Conservation (phyloP, 2,113 vertebrate species). For the Bucco capensis region DNA sequence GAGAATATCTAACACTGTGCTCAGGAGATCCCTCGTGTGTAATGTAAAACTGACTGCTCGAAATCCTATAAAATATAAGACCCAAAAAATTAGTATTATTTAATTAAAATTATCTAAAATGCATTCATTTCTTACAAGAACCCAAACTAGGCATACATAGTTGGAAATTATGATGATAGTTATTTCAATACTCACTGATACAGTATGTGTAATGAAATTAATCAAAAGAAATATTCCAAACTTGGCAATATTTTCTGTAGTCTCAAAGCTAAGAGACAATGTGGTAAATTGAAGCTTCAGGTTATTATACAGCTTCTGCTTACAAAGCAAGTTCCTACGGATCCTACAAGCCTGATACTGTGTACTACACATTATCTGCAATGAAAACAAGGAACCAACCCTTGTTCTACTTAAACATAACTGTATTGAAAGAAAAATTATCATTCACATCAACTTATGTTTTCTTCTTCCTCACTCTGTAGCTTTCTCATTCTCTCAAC, state of each 20-base stretch:
- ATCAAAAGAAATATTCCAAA: neutral
- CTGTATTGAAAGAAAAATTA: neutral
- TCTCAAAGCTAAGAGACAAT: neutral
- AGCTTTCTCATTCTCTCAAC: neutral
- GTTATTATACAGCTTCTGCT: neutral
- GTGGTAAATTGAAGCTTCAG: neutral
- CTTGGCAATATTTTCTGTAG: neutral
- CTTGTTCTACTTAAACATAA: neutral
- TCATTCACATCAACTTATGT: neutral
- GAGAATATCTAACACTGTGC: slow-evolving; percentile 88
- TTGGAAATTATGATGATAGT: neutral
- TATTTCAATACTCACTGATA: neutral
- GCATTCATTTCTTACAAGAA: neutral
- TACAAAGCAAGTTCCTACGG: neutral
- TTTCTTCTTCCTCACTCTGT: neutral
- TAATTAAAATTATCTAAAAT: neutral
- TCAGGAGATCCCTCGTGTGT: slow-evolving; percentile 84
- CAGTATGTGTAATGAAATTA: neutral
- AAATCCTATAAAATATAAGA: slow-evolving; percentile 82
- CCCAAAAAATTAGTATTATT: slow-evolving; percentile 33
- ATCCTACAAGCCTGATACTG: neutral
- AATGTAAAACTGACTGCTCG: slow-evolving; percentile 90
- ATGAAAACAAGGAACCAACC: neutral
- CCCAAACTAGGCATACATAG: neutral
- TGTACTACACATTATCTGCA: neutral